Evolutionary conservation across 2,113 vertebrate genomes (phyloP), one percentile per base, ranked within the genome.

Genomic region (Cynocephalus volans): DNA sequence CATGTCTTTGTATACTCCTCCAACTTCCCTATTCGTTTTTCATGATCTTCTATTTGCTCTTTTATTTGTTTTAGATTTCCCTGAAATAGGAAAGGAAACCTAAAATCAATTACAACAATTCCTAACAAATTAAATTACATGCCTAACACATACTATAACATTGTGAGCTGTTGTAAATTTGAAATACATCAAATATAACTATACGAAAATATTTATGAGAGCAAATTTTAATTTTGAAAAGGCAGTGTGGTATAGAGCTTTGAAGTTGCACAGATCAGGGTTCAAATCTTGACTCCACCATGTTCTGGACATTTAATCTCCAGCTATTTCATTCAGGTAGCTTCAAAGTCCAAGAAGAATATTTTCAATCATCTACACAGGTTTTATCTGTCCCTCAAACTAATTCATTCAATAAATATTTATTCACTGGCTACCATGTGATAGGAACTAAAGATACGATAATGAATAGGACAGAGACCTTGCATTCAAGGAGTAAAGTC

Each of bases 1-100:
- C 99, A 99, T 10, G 95, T 97, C 95, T 98, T 98, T 93, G n/a
- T 97, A 97, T 99, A 99, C 17, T 99, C 99, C 73, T 99, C 99
- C 95, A 99, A 97, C 95, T 99, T 99, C 86, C 99, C 99, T 95
- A 98, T 98, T 96, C 98, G 98, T 65, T 96, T 98, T 65, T 98
- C 98, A 95, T 99, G 97, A 72, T 99, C 99, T 92, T 99, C 99
- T 98, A 99, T 98, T 92, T 99, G 99, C 79, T 96, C 98, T 96
- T 98, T 97, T 94, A 88, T 96, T 81, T 98, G 99, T 88, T 98
- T 99, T 97, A 99, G 99, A 96, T 97, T 98, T 89, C 31, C 99
- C 99, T 99, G 97, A n/a, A 88, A 96, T 41, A 92, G 69, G 19
- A 98, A 98, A 98, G 0, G 4, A 18, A 77, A 97, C 65, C 85